Percentiles rank a stretch among this genome's conserved stretches.
Evolutionary conservation across 2,113 vertebrate species (phyloP).

Genomic region (human (Homo sapiens)): DNA sequence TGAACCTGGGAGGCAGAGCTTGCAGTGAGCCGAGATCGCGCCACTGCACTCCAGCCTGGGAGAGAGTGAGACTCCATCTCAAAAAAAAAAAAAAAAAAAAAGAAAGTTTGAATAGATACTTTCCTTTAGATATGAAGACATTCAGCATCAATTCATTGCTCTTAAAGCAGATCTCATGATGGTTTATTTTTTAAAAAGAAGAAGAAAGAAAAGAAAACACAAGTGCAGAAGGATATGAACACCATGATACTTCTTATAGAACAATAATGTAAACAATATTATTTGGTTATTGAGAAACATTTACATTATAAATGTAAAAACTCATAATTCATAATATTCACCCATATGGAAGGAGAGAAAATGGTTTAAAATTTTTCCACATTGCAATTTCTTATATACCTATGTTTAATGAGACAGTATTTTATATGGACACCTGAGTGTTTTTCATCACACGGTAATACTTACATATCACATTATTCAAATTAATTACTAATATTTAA

Average conservation of each 20-base stretch:
- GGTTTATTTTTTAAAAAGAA: neutral
- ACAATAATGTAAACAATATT: neutral
- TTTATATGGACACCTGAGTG: neutral
- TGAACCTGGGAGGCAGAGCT: neutral
- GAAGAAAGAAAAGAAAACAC: neutral
- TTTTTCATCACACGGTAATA: neutral
- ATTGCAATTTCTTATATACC: neutral
- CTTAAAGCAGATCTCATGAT: neutral
- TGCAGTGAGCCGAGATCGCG: neutral
- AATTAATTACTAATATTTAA: neutral
- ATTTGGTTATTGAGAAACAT: neutral
- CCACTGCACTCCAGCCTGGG: neutral
- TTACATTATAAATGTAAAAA: neutral
- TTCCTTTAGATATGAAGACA: too few relatives aligned
- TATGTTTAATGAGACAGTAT: neutral
- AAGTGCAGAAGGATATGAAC: neutral
- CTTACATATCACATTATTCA: neutral
- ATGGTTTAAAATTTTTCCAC: neutral
- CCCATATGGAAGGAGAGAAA: neutral
- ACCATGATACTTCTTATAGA: neutral
- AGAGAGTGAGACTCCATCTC: neutral
- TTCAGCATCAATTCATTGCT: neutral
- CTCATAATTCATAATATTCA: neutral
- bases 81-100: neutral
- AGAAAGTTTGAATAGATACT: too few relatives aligned